Evolutionary conservation across 1,140 invertebrate genomes (phyloP).

Genomic region (Tetramorium alpestre): DNA sequence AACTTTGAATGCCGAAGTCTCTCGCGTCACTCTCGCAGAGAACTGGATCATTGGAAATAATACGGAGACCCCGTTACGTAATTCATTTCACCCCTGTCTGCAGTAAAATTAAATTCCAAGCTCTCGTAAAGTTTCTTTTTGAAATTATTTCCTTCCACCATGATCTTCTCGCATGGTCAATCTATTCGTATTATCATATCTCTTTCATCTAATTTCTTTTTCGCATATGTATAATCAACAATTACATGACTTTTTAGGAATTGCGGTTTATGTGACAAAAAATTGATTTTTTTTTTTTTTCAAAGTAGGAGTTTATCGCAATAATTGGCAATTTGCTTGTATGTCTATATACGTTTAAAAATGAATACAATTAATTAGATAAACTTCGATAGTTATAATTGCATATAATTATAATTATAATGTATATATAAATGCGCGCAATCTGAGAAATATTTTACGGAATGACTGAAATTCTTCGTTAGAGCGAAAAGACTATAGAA

Average conservation of each 20-base stretch:
- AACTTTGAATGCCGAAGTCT: slow-evolving; percentile 18
- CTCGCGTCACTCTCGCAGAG: not conserved
- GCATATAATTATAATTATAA: not conserved
- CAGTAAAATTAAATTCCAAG: slow-evolving; percentile 5
- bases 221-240: not conserved
- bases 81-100: not conserved
- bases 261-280: not conserved
- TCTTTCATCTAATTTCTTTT: not conserved
- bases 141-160: not conserved
- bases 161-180: not conserved
- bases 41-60: slow-evolving; percentile 27
- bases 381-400: not conserved
- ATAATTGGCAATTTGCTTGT: not conserved
- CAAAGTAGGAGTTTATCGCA: not conserved
- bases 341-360: not conserved
- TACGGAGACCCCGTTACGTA: not conserved
- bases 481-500: not conserved
- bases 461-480: not conserved
- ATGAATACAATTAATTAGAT: not conserved
- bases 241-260: not conserved
- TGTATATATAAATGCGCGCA: not conserved
- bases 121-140: not conserved
- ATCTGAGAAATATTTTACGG: not conserved
- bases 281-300: not conserved
- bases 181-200: not conserved